Evolutionary conservation across 2,888 invertebrate genomes (phyloP).

Genomic region (Coenonympha glycerion): DNA sequence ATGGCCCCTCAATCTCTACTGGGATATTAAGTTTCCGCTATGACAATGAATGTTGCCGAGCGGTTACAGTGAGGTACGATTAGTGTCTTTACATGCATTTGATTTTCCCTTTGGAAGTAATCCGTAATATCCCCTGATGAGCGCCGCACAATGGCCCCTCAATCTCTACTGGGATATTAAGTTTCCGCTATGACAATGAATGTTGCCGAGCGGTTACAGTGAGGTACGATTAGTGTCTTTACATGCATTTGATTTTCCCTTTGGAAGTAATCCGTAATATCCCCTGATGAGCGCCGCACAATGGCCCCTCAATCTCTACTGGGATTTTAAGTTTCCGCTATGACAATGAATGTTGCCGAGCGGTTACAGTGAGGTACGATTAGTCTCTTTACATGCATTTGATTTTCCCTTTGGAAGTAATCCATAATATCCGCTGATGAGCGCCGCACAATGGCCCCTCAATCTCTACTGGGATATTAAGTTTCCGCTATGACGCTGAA

Average conservation of each 20-base stretch:
- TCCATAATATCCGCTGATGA: slow-evolving; percentile 44
- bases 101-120: slow-evolving; percentile 38
- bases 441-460: slow-evolving; percentile 49
- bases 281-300: slow-evolving; percentile 41
- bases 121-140: slow-evolving; percentile 44
- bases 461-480: slow-evolving; percentile 60
- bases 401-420: slow-evolving; percentile 38
- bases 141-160: slow-evolving; percentile 49
- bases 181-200: slow-evolving; percentile 56
- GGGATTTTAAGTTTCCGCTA: slow-evolving; percentile 63
- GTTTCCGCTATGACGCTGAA: slow-evolving; percentile 56
- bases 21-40: slow-evolving; percentile 63
- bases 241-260: slow-evolving; percentile 47
- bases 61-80: slow-evolving; percentile 9
- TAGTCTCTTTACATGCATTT: slow-evolving; percentile 40
- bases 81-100: slow-evolving; percentile 40
- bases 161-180: slow-evolving; percentile 61
- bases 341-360: slow-evolving; percentile 40
- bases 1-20: slow-evolving; percentile 56
- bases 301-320: slow-evolving; percentile 56
- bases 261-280: slow-evolving; percentile 40
- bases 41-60: slow-evolving; percentile 40
- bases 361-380: slow-evolving; percentile 8
- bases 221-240: slow-evolving; percentile 23
- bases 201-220: slow-evolving; percentile 15